Base-by-base conservation (phyloP, 2,888 invertebrate species). In the Zonitis immaculata region DNA sequence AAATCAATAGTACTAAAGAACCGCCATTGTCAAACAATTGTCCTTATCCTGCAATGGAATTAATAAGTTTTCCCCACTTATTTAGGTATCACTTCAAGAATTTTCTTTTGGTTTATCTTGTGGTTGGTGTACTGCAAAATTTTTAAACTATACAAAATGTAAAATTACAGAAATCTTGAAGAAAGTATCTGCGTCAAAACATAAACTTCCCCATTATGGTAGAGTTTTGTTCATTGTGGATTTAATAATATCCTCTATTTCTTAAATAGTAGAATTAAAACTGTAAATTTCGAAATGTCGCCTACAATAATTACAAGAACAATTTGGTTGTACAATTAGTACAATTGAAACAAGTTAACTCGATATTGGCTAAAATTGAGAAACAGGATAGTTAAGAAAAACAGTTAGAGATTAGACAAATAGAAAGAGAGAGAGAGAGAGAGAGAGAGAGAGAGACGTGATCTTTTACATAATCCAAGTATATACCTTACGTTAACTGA, bases 321-420 rank as follows among this genome's bases (percentile, higher is more conserved):
- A 47, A 54, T 47, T 32, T 52, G 47, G 39, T 51, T 55, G 59
- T 60, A 39, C 39, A 60, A 63, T 63, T 63, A 63, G 62, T 58
- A 60, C 57, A 50, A 45, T 57, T 62, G 54, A 56, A 59, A 62
- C 62, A 60, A 60, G 59, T 39, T 56, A 57, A 61, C 61, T 65
- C 64, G 62, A 63, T 66, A 65, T 66, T 63, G 61, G 59, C 64
- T 49, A 47, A 58, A 62, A 35, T 9, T 9, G 16, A 5, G 16
- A n/a, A n/a, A n/a, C n/a, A n/a, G n/a, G n/a, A n/a, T n/a, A n/a
- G n/a, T n/a, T n/a, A n/a, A n/a, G n/a, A n/a, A n/a, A n/a, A n/a
- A n/a, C n/a, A n/a, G n/a, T n/a, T n/a, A n/a, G n/a, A n/a, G n/a
- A n/a, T n/a, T n/a, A n/a, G n/a, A n/a, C n/a, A n/a, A n/a, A n/a